Evolutionary conservation across 1,140 invertebrate species (phyloP).

Genomic region (Argopecten irradians): DNA sequence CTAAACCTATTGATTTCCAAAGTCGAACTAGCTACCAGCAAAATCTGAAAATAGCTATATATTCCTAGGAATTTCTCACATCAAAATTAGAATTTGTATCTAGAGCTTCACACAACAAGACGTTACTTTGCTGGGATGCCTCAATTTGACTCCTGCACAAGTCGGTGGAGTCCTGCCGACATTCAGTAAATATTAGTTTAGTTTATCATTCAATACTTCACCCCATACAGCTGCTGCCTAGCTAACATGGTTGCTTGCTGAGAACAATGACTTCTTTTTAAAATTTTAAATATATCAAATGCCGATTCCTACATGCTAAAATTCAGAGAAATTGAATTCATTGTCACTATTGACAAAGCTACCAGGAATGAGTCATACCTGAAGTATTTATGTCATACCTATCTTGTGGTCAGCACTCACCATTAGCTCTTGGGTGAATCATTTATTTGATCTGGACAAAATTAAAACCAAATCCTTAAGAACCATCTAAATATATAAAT

Average conservation of each 20-base stretch:
- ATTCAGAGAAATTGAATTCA: too few species aligned
- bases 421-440: too few species aligned
- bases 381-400: too few species aligned
- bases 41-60: slow-evolving; percentile 1
- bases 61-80: neutral
- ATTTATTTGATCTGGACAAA: too few species aligned
- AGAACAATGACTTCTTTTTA: neutral
- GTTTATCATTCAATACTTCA: neutral
- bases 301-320: too few species aligned
- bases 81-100: neutral
- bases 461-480: too few species aligned
- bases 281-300: too few species aligned
- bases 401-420: too few species aligned
- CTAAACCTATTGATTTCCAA: neutral
- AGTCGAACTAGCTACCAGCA: neutral
- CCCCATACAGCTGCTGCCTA: neutral
- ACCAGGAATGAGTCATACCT: too few species aligned
- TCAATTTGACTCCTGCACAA: neutral
- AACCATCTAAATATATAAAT: too few species aligned
- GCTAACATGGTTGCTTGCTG: neutral
- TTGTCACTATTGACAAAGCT: too few species aligned
- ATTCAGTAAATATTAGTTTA: neutral
- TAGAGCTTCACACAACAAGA: neutral
- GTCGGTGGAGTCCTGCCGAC: neutral
- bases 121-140: neutral